Evolutionary conservation across 2,888 invertebrate genomes (phyloP).

Genomic region (Agrotis segetum): DNA sequence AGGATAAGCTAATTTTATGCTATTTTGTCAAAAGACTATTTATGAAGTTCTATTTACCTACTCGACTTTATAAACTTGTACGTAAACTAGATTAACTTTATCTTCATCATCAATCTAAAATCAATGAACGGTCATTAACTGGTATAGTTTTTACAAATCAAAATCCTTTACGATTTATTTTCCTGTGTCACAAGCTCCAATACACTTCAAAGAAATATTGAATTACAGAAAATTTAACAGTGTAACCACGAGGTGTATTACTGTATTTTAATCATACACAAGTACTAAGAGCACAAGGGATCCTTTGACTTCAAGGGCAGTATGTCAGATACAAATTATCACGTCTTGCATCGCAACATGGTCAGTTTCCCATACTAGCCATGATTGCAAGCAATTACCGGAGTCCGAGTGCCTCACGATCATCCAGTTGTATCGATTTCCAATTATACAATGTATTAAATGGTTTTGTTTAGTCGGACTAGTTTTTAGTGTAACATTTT

Average conservation of each 20-base stretch:
- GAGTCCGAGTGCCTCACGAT: constrained; percentile 35
- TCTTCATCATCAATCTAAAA: not conserved
- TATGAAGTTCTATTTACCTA: not conserved
- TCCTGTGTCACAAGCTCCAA: not conserved
- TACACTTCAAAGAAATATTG: not conserved
- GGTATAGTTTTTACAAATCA: not conserved
- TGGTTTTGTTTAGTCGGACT: constrained; percentile 44
- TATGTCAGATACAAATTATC: constrained; percentile 61
- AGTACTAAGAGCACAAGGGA: constrained; percentile 53
- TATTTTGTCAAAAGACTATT: not conserved
- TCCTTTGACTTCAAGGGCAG: constrained; percentile 68
- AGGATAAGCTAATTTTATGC: not conserved
- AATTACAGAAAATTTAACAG: constrained; percentile 15
- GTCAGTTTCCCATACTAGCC: constrained; percentile 61
- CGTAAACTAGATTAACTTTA: not conserved
- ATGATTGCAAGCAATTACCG: constrained; percentile 55
- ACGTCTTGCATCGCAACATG: constrained; percentile 50
- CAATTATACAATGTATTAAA: constrained; percentile 46
- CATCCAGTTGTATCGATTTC: constrained; percentile 62
- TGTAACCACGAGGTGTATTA: constrained; percentile 30
- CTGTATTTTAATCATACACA: constrained; percentile 56
- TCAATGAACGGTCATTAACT: not conserved
- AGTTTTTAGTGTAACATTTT: constrained; percentile 37
- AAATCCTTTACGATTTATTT: not conserved
- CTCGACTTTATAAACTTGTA: not conserved